These are phyloP conservation scores for Brachionus koreanus DNA, from an alignment of 1,140 invertebrate species.

Conservation along the genomic window DNA sequence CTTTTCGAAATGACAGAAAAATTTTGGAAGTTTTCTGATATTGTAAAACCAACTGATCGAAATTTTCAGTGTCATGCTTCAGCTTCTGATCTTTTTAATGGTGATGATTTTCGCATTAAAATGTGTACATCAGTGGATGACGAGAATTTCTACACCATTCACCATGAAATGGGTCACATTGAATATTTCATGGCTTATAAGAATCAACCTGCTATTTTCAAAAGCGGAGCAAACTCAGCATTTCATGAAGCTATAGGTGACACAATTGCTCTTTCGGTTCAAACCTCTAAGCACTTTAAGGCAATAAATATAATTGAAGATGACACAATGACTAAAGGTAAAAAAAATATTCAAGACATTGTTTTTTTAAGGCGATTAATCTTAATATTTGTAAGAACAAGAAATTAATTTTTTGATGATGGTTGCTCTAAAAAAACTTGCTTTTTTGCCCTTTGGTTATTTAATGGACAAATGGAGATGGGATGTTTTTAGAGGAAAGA, in stretches of 20 bases:
- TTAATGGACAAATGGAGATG: constrained; percentile 82
- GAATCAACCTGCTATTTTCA: constrained; percentile 66
- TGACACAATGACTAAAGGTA: constrained; percentile 61
- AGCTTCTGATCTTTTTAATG: constrained; percentile 82
- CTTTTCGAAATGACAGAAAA: constrained; percentile 70
- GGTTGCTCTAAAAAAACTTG: constrained; percentile 78
- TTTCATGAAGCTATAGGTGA: constrained; percentile 72
- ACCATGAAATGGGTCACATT: constrained; percentile 80
- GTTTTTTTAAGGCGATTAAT: neutral
- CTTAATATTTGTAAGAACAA: constrained; percentile 59
- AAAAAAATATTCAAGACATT: neutral
- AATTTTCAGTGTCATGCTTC: constrained; percentile 75
- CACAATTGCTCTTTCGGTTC: constrained; percentile 75
- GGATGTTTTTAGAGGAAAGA: constrained; percentile 73
- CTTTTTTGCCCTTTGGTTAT: constrained; percentile 80
- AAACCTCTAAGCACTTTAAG: constrained; percentile 75
- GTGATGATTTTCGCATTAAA: constrained; percentile 78
- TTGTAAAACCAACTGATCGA: constrained; percentile 62
- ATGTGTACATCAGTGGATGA: constrained; percentile 74
- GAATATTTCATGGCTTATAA: constrained; percentile 73
- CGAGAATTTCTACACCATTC: constrained; percentile 71
- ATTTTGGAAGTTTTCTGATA: constrained; percentile 62
- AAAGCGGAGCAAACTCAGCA: constrained; percentile 75
- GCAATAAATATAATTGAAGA: constrained; percentile 72
- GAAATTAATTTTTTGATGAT: constrained; percentile 79